phyloP scores from a whole-genome alignment of 2,888 invertebrate species.

The Ophion slaviceki region DNA sequence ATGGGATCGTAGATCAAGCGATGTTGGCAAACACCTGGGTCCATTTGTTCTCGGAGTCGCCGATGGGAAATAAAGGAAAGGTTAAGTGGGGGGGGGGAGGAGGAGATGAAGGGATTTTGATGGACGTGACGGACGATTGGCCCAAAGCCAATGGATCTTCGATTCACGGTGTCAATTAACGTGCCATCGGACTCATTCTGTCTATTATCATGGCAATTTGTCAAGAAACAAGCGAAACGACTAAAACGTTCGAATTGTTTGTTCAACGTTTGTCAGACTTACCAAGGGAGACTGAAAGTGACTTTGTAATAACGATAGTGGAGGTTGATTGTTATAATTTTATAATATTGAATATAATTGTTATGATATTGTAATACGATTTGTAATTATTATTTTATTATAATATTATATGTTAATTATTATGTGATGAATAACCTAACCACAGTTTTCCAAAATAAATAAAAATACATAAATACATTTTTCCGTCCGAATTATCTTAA shows the following conservation, averaged over 20 bases:
- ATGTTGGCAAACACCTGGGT: conserved; percentile 75
- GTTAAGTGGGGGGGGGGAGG: background rate
- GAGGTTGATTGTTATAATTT: no score
- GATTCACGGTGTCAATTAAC: conserved; percentile 54
- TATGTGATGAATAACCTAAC: no score
- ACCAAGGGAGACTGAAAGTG: no score
- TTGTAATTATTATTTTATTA: background rate
- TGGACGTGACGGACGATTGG: conserved; percentile 69
- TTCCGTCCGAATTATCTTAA: no score
- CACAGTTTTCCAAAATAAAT: no score
- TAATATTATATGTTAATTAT: background rate
- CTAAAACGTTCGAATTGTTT: background rate
- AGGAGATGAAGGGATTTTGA: conserved; percentile 21
- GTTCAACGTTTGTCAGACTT: no score
- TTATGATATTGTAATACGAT: no score
- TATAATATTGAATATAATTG: no score
- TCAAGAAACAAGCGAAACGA: conserved; percentile 23
- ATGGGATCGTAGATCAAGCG: conserved; percentile 73
- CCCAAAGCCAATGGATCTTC: conserved; percentile 64
- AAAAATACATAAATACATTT: no score
- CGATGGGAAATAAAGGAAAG: background rate
- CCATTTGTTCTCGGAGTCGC: conserved; percentile 67
- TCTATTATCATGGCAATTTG: conserved; percentile 33
- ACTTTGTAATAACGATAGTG: no score
- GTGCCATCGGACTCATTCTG: conserved; percentile 14